Evolutionary conservation across 2,797 vertebrate genomes (phyloP), one percentile per base, ranked within the genome.

Genomic region (Sebastes oblongus): DNA sequence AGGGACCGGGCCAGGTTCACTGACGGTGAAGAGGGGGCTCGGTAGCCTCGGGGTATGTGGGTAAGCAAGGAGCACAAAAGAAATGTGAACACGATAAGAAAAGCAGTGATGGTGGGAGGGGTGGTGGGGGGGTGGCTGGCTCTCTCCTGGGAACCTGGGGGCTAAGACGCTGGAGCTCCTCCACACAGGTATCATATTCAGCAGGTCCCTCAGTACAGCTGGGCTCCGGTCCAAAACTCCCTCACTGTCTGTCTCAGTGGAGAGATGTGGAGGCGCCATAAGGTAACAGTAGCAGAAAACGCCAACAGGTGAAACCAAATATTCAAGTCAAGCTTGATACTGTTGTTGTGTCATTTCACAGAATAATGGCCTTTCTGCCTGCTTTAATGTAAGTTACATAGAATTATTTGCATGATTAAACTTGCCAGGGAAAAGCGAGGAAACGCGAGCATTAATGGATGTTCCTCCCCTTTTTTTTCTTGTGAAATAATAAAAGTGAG

Each of bases 261-360:
- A 94, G 95, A 96, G 95, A 97, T 95, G 95, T 90, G 91, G 94
- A 95, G 97, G 97, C 95, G 95, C 97, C 97, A 96, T 83, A 94
- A 96, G 95, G 96, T 97, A 97, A 97, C 95, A 96, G 96, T 88
- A 96, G 96, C 92, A 94, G 89, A 90, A 50, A 90, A 94, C 95
- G 96, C 95, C 97, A 97, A 94, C 95, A 95, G 93, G 93, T 95
- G 97, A 97, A 98, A 99, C 96, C 94, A 83, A 97, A 98, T 97
- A 96, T 95, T 95, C 82, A 94, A 96, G 96, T 94, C 93, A 93
- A 92, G 95, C 95, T 94, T 91, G 95, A 96, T 96, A 95, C 94
- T 82, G 94, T 80, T 91, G 89, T 88, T 50, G 46, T 93, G 93
- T 86, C 92, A 88, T 90, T 89, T 89, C 84, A 66, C 77, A 64